Base-by-base conservation (phyloP, 2,797 vertebrate genomes). In the Macropodus opercularis region DNA sequence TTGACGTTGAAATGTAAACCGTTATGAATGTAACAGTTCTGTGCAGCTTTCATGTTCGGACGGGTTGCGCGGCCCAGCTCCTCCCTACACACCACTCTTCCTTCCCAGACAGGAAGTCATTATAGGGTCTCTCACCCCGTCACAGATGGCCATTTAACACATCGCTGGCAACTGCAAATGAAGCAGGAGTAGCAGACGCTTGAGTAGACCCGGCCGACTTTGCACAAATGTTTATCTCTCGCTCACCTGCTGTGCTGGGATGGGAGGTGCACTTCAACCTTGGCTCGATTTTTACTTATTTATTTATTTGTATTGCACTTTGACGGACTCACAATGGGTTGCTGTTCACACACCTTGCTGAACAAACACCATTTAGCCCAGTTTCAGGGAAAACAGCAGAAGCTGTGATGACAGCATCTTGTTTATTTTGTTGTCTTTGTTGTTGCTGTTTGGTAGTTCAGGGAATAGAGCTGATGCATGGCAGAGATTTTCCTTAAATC, bases 91-190 rank as follows among this genome's bases (percentile, higher is more conserved):
- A 35, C 69, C 71, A 48, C 54, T 77, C 77, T 79, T 79, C 72
- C 79, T 79, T 75, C 71, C 39, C 77, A 86, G 80, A 85, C 81
- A 85, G 85, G 78, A 89, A 91, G 82, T 83, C 77, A 79, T 91
- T 88, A 83, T 79, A 68, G 81, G 62, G 69, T 74, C 82, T 73
- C 80, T 87, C 79, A 85, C 79, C 81, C 79, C 75, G 19, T 82
- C 87, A 72, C 88, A 91, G 88, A 90, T 89, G 90, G 90, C 70
- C 83, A 87, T 90, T 90, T 91, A 90, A 90, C 90, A 90, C 88
- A 89, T 91, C 85, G 64, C 79, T 88, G 87, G 85, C 84, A 86
- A 75, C 85, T 44, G 72, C 83, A 89, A 89, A 91, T 89, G 86
- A 86, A 85, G 62, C 85, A 69, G 81, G 82, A 72, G 81, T 21